A percentile compares a stretch with the other conserved stretches of the same genome.
phyloP scores from a whole-genome alignment of 2,113 vertebrate genomes.

The Terrapene triunguis region DNA sequence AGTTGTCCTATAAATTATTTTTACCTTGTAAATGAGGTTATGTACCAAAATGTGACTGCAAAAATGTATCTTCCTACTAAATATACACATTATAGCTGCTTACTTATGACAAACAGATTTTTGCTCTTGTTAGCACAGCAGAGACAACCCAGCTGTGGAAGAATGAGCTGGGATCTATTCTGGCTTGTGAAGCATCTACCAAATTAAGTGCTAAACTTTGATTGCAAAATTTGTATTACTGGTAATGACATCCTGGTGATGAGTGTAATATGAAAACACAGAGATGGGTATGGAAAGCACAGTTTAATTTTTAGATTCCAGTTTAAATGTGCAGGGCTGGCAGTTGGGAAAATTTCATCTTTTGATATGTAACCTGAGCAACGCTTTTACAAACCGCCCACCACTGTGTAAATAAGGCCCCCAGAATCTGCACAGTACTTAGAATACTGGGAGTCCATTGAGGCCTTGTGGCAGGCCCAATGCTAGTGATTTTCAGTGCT shows the following conservation, averaged over 20 bases:
- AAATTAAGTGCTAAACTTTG: background rate
- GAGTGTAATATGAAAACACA: background rate
- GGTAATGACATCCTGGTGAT: background rate
- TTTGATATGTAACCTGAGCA: background rate
- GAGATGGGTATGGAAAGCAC: background rate
- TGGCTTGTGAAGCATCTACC: accelerated
- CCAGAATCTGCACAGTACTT: background rate
- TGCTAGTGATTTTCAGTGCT: background rate
- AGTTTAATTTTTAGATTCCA: background rate
- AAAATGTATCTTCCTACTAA: background rate
- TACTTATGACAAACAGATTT: background rate
- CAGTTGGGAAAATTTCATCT: background rate
- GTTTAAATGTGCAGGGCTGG: background rate
- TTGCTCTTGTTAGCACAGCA: background rate
- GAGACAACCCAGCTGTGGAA: background rate
- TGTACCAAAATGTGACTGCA: background rate
- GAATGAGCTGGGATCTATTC: background rate
- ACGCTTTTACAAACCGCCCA: too few relatives aligned
- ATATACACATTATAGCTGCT: background rate
- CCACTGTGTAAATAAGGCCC: background rate
- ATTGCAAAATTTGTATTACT: background rate
- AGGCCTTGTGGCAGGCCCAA: background rate
- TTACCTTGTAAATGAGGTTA: background rate
- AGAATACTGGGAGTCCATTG: background rate
- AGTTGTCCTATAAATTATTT: background rate